A percentile compares a stretch with the other conserved stretches of the same genome.
Conservation (phyloP, 2,797 vertebrate species). For the Coranthus polyacanthus region DNA sequence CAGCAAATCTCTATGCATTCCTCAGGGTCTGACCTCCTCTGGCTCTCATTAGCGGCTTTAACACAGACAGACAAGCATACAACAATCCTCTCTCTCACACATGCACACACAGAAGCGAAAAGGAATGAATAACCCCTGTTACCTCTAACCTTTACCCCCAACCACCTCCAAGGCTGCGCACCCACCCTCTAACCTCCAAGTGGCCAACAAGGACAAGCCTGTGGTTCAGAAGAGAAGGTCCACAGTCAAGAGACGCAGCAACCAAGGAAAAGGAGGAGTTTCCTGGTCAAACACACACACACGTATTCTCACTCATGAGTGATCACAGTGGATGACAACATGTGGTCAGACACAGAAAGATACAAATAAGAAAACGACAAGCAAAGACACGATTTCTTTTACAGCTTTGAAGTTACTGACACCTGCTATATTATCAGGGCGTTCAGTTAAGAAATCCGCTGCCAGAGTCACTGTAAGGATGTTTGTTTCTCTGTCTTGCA, state of each 20-base stretch:
- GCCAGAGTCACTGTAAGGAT: not conserved
- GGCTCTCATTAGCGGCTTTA: conserved; percentile 65
- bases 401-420: conserved; percentile 6
- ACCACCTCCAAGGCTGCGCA: conserved; percentile 31
- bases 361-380: not conserved
- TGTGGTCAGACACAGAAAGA: conserved; percentile 12
- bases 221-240: conserved; percentile 45
- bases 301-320: conserved; percentile 10
- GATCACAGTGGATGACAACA: conserved; percentile 21
- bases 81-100: conserved; percentile 15
- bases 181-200: conserved; percentile 19
- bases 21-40: conserved; percentile 61
- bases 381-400: not conserved
- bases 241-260: conserved; percentile 29
- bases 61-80: conserved; percentile 54
- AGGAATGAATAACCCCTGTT: conserved; percentile 59
- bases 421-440: not conserved
- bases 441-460: not conserved
- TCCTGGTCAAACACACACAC: conserved; percentile 37
- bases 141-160: conserved; percentile 70
- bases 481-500: conserved; percentile 6
- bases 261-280: conserved; percentile 50
- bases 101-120: conserved; percentile 13
- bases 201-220: conserved; percentile 46
- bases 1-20: conserved; percentile 47